phyloP scores from a whole-genome alignment of 1,140 invertebrate species.

The Drosophila simulans region DNA sequence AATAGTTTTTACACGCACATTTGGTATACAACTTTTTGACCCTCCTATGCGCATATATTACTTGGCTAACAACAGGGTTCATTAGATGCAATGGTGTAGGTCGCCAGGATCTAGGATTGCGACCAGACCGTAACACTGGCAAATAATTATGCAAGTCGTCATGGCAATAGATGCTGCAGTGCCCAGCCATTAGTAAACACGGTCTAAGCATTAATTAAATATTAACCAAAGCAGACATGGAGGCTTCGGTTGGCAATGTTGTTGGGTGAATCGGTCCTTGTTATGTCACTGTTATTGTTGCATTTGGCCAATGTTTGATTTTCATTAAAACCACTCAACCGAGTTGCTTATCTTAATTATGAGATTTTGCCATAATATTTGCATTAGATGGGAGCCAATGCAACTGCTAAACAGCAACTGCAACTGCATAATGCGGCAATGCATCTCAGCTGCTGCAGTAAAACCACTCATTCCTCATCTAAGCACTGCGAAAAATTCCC shows the following conservation, averaged over 20 bases:
- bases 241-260: background rate
- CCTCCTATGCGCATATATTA: too few relatives aligned
- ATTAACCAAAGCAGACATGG: slow-evolving; percentile 37
- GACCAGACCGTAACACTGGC: background rate
- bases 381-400: slow-evolving; percentile 50
- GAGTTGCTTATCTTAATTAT: slow-evolving; percentile 78
- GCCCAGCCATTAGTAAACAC: slow-evolving; percentile 15
- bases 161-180: slow-evolving; percentile 2
- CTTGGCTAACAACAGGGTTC: background rate
- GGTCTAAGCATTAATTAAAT: slow-evolving; percentile 54
- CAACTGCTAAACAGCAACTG: slow-evolving; percentile 44
- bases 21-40: too few relatives aligned
- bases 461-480: background rate
- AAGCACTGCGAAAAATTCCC: background rate
- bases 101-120: too few relatives aligned
- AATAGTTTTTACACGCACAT: too few relatives aligned
- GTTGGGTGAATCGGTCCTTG: slow-evolving; percentile 2
- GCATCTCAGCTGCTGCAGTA: slow-evolving; percentile 10
- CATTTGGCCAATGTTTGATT: slow-evolving; percentile 66
- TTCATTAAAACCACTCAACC: slow-evolving; percentile 75
- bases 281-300: slow-evolving; percentile 39
- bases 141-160: slow-evolving; percentile 36
- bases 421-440: slow-evolving; percentile 43
- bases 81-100: background rate
- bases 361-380: slow-evolving; percentile 77